Conservation (phyloP, 1,140 invertebrate species). For the Drosophila virilis region DNA sequence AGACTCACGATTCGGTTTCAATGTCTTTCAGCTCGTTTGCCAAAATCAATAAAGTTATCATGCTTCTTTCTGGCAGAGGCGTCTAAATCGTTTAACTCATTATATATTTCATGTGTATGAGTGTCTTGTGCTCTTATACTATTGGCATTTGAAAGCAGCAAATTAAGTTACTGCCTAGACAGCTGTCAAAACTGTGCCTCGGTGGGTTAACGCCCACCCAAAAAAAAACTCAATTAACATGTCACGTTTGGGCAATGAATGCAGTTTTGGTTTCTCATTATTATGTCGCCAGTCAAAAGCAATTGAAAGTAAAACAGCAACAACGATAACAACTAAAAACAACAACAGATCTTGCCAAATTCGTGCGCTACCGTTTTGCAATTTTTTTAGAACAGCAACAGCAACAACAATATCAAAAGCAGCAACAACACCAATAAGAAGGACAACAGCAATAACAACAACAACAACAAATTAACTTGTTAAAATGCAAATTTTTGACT, state of each 20-base stretch:
- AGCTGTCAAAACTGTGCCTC: conserved; percentile 67
- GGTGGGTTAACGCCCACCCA: conserved; percentile 71
- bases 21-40: conserved; percentile 69
- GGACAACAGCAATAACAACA: conserved; percentile 39
- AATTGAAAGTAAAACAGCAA: conserved; percentile 71
- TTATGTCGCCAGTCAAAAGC: conserved; percentile 76
- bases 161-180: conserved; percentile 56
- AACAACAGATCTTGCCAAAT: conserved; percentile 51
- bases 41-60: conserved; percentile 82
- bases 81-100: conserved; percentile 55
- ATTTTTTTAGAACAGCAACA: conserved; percentile 53
- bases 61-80: conserved; percentile 61
- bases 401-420: conserved; percentile 43
- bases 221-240: conserved; percentile 73
- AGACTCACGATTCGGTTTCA: conserved; percentile 74
- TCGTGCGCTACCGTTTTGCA: conserved; percentile 78
- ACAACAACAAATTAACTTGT: conserved; percentile 73
- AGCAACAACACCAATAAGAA: conserved; percentile 37
- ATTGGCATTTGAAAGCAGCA: conserved; percentile 56
- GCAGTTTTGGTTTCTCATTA: conserved; percentile 74
- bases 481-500: conserved; percentile 80
- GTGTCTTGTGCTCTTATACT: neutral
- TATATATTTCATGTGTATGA: conserved; percentile 51
- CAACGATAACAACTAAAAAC: conserved; percentile 29
- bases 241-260: conserved; percentile 76